Percentiles rank a stretch among this genome's conserved stretches.
Evolutionary conservation across 2,113 vertebrate species (phyloP).

Genomic region (Chloroceryle aenea): DNA sequence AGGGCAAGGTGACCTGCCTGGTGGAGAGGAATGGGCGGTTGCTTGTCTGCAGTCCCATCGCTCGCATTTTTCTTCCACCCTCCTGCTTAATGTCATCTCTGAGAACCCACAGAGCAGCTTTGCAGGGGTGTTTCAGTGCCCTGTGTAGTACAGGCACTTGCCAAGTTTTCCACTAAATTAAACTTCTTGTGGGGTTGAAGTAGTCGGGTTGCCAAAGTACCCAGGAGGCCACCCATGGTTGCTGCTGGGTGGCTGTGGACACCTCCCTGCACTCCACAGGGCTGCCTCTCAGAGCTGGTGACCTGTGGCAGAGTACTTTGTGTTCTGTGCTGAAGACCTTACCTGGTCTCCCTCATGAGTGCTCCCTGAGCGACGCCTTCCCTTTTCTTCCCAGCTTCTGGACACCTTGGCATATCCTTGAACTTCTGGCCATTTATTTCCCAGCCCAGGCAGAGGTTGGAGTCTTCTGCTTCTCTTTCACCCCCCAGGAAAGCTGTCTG

Average conservation of each 20-base stretch:
- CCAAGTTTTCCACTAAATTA: background rate
- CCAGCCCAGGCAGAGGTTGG: background rate
- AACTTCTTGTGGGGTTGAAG: background rate
- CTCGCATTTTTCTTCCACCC: background rate
- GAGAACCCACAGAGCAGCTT: background rate
- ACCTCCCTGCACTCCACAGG: background rate
- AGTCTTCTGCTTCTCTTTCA: background rate
- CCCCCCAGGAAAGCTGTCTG: background rate
- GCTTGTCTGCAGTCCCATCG: background rate
- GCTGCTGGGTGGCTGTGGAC: background rate
- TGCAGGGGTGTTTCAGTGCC: background rate
- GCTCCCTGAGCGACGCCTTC: background rate
- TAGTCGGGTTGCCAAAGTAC: background rate
- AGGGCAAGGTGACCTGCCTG: constrained; percentile 47
- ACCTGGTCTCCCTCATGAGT: background rate
- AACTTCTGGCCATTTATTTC: background rate
- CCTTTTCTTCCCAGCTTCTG: background rate
- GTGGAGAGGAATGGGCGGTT: background rate
- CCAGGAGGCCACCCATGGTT: background rate
- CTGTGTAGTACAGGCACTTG: background rate
- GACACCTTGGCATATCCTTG: background rate
- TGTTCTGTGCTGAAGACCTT: background rate
- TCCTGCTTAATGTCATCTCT: background rate
- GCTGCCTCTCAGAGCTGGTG: background rate
- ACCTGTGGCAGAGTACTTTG: background rate